Evolutionary conservation across 2,888 invertebrate species (phyloP).

Genomic region (Mythimna lalbum): DNA sequence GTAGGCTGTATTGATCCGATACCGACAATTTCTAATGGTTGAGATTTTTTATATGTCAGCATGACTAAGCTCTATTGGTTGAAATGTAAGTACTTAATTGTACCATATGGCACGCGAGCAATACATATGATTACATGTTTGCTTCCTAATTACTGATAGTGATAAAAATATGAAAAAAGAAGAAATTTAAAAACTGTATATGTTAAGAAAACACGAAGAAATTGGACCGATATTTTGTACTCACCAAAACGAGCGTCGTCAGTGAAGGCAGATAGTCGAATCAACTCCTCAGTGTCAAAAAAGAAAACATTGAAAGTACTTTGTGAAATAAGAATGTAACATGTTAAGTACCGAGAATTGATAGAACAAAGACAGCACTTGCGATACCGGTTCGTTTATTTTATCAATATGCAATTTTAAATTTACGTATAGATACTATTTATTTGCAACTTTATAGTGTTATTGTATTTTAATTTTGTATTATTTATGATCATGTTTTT

Average conservation of each 20-base stretch:
- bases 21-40: slow-evolving; percentile 58
- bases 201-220: too few species aligned
- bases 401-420: slow-evolving; percentile 33
- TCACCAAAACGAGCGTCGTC: slow-evolving; percentile 29
- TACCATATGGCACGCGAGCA: slow-evolving; percentile 2
- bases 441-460: slow-evolving; percentile 2
- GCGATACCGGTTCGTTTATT: slow-evolving; percentile 28
- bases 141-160: not conserved
- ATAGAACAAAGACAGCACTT: slow-evolving; percentile 43
- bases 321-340: slow-evolving; percentile 52
- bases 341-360: slow-evolving; percentile 44
- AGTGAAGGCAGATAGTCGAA: slow-evolving; percentile 19
- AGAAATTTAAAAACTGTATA: too few species aligned
- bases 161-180: not conserved
- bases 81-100: slow-evolving; percentile 6
- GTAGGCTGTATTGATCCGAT: slow-evolving; percentile 65
- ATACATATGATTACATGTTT: not conserved
- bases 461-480: not conserved
- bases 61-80: slow-evolving; percentile 26
- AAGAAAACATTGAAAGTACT: slow-evolving; percentile 51
- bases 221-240: not conserved
- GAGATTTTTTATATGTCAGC: slow-evolving; percentile 32
- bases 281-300: slow-evolving; percentile 17
- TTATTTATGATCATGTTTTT: slow-evolving; percentile 6
- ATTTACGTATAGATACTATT: not conserved